Evolutionary conservation across 2,797 vertebrate species (phyloP), one percentile per base, ranked within the genome.

Genomic region (Lutra lutra): DNA sequence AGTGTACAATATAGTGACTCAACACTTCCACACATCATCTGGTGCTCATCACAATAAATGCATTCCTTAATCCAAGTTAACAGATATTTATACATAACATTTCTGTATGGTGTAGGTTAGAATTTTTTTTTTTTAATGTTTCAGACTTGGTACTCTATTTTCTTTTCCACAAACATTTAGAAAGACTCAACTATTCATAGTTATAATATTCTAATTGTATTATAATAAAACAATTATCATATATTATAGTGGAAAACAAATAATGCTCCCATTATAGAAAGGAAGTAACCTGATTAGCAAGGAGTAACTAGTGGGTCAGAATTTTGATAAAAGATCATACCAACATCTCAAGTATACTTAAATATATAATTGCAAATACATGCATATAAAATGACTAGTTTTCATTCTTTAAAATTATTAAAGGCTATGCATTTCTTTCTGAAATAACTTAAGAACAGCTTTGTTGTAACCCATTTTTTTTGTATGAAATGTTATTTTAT

Each of bases 321-420:
- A 2, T 78, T 85, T 86, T 89, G 60, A 86, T 29, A 83, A 89
- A 78, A 18, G 21, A 89, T 56, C 21, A 94, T 23, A 68, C 10
- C 92, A 85, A 87, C 5, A 58, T 87, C 68, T 70, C 38, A 75
- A 87, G 7, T 58, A 78, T 23, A 54, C 25, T 25, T 84, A 58
- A 92, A 78, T 83, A 90, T 87, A 92, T 89, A 95, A 92, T 94
- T 95, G 2, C 9, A 90, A 72, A 17, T 72, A 29, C 66, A 54
- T 7, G 75, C 51, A 79, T 58, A 40, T n/a, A 86, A 82, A 89
- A 20, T 72, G 27, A 51, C 54, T 46, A 38, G 23, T 32, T 91
- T 86, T 79, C 13, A 73, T 89, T 86, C 12, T 66, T 75, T 78
- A 87, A 86, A 48, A 78, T 68, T 27, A 23, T 51, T 40, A 15